These are phyloP conservation scores for Neodiprion lecontei DNA, from an alignment of 1,140 invertebrate genomes.

Conservation along the genomic window DNA sequence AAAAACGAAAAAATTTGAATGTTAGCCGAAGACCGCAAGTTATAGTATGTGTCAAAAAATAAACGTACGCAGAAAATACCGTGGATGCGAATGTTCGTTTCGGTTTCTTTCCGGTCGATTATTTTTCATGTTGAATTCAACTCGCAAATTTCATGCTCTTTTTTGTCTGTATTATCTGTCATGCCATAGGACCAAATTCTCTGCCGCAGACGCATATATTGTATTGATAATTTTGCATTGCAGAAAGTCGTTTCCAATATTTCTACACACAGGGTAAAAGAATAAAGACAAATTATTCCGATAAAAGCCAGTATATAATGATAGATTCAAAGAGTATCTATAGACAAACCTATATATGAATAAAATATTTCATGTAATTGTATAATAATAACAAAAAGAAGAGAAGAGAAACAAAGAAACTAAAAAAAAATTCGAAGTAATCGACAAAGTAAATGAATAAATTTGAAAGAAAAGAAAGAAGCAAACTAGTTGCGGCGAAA, in stretches of 20 bases:
- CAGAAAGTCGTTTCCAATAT: constrained; percentile 6
- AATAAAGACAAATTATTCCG: constrained; percentile 1
- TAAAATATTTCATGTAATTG: constrained; percentile 51
- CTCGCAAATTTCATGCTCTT: constrained; percentile 8
- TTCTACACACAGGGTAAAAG: constrained; percentile 2
- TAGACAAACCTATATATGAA: constrained; percentile 33
- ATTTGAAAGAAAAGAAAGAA: constrained; percentile 19
- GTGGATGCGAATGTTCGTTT: constrained; percentile 30
- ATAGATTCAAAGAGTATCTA: background rate
- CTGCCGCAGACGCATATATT: constrained; percentile 29
- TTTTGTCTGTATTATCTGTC: constrained; percentile 26
- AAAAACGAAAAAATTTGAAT: constrained; percentile 18
- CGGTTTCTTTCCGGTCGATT: constrained; percentile 16
- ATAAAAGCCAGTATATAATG: background rate
- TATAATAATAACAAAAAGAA: constrained; percentile 43
- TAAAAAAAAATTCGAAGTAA: background rate
- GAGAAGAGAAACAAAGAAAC: constrained; percentile 24
- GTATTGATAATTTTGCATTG: background rate
- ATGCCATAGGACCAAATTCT: constrained; percentile 48
- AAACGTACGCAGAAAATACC: constrained; percentile 42
- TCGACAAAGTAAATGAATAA: constrained; percentile 7
- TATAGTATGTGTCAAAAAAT: constrained; percentile 44
- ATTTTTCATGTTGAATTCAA: constrained; percentile 17
- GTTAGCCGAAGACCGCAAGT: constrained; percentile 7
- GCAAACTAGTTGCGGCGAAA: constrained; percentile 39